Conservation (phyloP, 2,113 vertebrate species). For the Petaurus breviceps region DNA sequence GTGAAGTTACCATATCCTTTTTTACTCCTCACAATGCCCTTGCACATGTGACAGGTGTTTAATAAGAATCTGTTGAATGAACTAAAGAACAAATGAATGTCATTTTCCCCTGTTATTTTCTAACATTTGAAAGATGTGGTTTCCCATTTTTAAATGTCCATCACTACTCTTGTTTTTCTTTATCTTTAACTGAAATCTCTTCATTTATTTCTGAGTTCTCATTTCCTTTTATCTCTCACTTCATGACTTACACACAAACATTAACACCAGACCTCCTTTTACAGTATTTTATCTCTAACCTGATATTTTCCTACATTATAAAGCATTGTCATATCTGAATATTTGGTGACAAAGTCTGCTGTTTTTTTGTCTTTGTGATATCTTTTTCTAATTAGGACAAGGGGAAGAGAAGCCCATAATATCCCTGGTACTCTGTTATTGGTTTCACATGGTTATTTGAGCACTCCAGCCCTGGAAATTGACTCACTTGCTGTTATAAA, state of each 20-base stretch:
- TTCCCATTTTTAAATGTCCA: background rate
- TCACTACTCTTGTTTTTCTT: background rate
- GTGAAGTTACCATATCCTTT: background rate
- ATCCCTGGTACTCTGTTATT: background rate
- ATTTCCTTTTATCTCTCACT: background rate
- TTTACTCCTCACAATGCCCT: background rate
- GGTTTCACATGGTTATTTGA: background rate
- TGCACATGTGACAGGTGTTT: background rate
- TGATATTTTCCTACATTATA: background rate
- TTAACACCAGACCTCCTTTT: background rate
- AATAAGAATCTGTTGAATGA: background rate
- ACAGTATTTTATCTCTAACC: background rate
- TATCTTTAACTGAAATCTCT: background rate
- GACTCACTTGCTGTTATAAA: background rate
- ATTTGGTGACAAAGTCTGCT: background rate
- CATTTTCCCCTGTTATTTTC: background rate
- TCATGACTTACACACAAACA: background rate
- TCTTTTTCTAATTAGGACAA: background rate
- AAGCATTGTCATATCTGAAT: background rate
- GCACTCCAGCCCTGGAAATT: background rate
- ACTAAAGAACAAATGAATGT: background rate
- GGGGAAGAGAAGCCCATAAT: background rate
- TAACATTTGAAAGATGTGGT: background rate
- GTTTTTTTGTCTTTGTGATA: background rate
- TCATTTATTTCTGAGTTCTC: background rate